Evolutionary conservation across 2,888 invertebrate genomes (phyloP).

Genomic region (Antheraea assamensis): DNA sequence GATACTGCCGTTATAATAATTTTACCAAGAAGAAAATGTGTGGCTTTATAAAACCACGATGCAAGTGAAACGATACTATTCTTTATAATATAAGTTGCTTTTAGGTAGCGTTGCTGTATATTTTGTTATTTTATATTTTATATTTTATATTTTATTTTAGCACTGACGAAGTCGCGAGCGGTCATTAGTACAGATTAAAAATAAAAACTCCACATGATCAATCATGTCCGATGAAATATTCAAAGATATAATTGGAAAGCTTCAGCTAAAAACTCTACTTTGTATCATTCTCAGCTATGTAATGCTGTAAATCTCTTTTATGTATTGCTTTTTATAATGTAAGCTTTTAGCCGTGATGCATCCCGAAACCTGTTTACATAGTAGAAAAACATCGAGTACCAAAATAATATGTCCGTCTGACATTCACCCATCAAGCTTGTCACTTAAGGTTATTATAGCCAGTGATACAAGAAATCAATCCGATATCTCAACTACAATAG

Average conservation of each 20-base stretch:
- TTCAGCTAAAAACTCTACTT: neutral
- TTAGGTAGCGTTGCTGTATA: too few relatives aligned
- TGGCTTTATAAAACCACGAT: too few relatives aligned
- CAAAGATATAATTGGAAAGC: neutral
- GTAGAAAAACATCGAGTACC: constrained; percentile 16
- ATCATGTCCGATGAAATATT: neutral
- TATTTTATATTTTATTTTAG: too few relatives aligned
- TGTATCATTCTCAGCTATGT: constrained; percentile 2
- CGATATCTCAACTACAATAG: constrained; percentile 21
- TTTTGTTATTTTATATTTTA: too few relatives aligned
- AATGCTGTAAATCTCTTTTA: neutral
- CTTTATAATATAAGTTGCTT: too few relatives aligned
- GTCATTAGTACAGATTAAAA: neutral
- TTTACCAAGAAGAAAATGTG: too few relatives aligned
- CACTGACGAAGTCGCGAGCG: too few relatives aligned
- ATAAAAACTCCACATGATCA: neutral
- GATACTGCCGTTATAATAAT: too few relatives aligned
- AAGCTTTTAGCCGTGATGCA: constrained; percentile 17
- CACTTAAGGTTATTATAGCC: constrained; percentile 20
- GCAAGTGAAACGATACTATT: too few relatives aligned
- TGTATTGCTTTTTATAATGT: constrained; percentile 11
- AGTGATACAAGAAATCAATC: constrained; percentile 23
- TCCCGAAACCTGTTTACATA: constrained; percentile 17
- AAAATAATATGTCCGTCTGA: constrained; percentile 18
- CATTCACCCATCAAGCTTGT: constrained; percentile 19